A percentile compares a stretch with the other conserved stretches of the same genome.
These are phyloP conservation scores for Drosophila testacea DNA, from an alignment of 2,888 invertebrate species.

Conservation along the genomic window DNA sequence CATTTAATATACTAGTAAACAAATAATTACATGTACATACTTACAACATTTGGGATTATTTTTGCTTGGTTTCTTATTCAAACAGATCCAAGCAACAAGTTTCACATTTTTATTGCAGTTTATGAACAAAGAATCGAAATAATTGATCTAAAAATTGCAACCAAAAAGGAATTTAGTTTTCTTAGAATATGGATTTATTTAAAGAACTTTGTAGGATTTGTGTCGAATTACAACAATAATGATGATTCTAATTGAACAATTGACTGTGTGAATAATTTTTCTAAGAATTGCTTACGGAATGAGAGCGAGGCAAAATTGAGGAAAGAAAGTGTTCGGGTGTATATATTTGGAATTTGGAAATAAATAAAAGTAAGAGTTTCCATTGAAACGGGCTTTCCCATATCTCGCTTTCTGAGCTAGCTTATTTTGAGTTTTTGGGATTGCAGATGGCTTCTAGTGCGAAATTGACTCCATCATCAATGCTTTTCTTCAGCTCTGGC, in stretches of 20 bases:
- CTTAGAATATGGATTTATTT: background rate
- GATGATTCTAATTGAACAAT: background rate
- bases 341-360: too few relatives aligned
- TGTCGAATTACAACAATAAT: background rate
- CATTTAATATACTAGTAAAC: too few relatives aligned
- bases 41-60: too few relatives aligned
- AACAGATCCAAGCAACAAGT: too few relatives aligned
- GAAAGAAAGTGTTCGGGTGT: background rate
- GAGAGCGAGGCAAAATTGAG: background rate
- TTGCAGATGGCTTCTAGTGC: constrained; percentile 89
- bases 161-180: background rate
- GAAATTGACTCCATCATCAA: constrained; percentile 94
- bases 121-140: too few relatives aligned
- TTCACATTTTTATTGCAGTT: too few relatives aligned
- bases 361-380: background rate
- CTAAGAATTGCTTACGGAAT: background rate
- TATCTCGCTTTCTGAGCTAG: background rate
- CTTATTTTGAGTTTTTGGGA: background rate
- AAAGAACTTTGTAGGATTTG: background rate
- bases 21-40: too few relatives aligned
- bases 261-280: background rate
- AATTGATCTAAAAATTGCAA: too few relatives aligned
- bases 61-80: too few relatives aligned
- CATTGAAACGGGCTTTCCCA: background rate
- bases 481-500: constrained; percentile 95